Evolutionary conservation across 2,113 vertebrate genomes (phyloP), one percentile per base, ranked within the genome.

Genomic region (Manacus vitellinus): DNA sequence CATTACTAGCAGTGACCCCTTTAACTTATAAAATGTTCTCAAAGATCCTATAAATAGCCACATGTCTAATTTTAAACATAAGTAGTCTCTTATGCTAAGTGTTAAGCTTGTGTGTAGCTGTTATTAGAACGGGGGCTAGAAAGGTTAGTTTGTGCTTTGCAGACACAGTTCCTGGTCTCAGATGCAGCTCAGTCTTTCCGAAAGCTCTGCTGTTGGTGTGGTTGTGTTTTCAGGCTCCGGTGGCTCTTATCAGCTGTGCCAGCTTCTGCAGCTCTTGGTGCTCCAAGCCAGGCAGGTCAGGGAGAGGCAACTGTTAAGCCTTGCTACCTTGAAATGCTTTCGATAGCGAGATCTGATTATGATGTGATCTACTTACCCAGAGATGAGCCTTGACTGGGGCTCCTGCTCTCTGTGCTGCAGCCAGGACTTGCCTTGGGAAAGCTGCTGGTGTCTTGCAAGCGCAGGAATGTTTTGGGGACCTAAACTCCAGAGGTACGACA

Each of bases 11-110:
- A 82, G 46, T 80, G 85, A 89, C 89, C 78, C 30, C 46, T 93
- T 96, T 94, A 82, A 89, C 90, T 93, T 91, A 76, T 44, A 79
- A 91, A 77, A 82, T 70, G 77, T 91, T 91, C 91, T 93, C 4
- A 6, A 91, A 68, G 66, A 55, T 75, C 37, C 92, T 93, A 89
- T 94, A 95, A 96, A 95, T 96, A 95, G 27, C 63, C 5, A 6
- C 23, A 15, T 46, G 59, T 63, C 83, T 94, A 76, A 84, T 94
- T 96, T 96, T 94, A 95, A 95, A 58, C 83, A 30, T 70, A 83
- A 93, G 77, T 73, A 67, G 58, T 79, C 77, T 95, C 63, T 63
- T n/a, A 46, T 65, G 54, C 37, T 88, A 76, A 78, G 47, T 58
- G 51, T 88, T 92, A 88, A 87, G 87, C 35, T 72, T 63, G 35